These are phyloP conservation scores for Unio delphinus DNA, from an alignment of 2,888 invertebrate genomes.

Conservation along the genomic window DNA sequence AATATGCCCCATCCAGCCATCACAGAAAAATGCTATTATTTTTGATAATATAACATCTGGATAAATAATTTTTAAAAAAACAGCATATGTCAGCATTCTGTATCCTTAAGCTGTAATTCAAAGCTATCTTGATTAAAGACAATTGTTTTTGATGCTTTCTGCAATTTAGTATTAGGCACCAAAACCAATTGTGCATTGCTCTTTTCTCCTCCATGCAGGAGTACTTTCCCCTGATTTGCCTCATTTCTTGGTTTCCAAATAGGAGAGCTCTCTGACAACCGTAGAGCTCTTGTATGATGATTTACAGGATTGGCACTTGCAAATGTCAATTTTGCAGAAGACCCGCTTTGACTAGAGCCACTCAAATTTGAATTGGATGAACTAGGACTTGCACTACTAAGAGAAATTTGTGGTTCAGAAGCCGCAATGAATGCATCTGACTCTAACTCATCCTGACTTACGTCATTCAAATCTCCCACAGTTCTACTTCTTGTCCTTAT, in stretches of 20 bases:
- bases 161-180: no score
- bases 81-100: no score
- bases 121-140: no score
- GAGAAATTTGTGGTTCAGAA: conserved; percentile 41
- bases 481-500: conserved; percentile 92
- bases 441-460: conserved; percentile 71
- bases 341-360: conserved; percentile 59
- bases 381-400: conserved; percentile 42
- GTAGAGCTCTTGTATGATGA: conserved; percentile 77
- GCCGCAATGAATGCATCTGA: conserved; percentile 36
- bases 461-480: conserved; percentile 82
- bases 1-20: no score
- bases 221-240: conserved; percentile 19
- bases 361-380: conserved; percentile 64
- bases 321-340: conserved; percentile 85
- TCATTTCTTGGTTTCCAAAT: conserved; percentile 83
- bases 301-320: conserved; percentile 93
- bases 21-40: no score
- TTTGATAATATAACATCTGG: no score
- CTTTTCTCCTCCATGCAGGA: no score
- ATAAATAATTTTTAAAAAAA: no score
- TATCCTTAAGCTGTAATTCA: no score
- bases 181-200: no score
- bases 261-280: conserved; percentile 87
- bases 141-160: no score